Percentiles rank a stretch among this genome's conserved stretches.
phyloP scores from a whole-genome alignment of 1,140 invertebrate genomes.

The Diachasmimorpha longicaudata region DNA sequence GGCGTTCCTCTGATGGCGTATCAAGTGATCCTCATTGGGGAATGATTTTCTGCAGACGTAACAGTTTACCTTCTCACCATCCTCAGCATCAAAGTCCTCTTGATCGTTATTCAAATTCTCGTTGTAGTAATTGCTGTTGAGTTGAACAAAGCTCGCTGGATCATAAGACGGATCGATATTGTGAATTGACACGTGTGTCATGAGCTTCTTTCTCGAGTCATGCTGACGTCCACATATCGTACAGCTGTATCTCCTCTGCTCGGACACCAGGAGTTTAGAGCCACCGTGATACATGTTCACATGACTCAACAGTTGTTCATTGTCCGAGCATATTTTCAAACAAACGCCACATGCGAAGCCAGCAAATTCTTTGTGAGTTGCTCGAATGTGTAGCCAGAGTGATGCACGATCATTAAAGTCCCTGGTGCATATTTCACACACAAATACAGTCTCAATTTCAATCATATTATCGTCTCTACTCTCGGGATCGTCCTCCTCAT shows the following conservation, averaged over 20 bases:
- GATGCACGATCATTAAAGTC: conserved; percentile 65
- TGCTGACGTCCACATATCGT: conserved; percentile 69
- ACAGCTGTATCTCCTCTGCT: conserved; percentile 59
- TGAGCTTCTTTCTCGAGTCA: conserved; percentile 66
- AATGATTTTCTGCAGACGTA: conserved; percentile 62
- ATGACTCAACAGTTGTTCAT: conserved; percentile 62
- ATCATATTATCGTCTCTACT: conserved; percentile 49
- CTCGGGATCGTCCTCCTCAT: conserved; percentile 43
- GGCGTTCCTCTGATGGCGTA: conserved; percentile 62
- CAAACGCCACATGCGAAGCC: conserved; percentile 68
- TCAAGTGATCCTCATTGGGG: conserved; percentile 61
- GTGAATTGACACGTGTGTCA: conserved; percentile 67
- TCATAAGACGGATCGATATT: conserved; percentile 62
- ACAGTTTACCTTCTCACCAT: conserved; percentile 56
- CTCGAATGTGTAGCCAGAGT: conserved; percentile 66
- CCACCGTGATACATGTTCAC: conserved; percentile 61
- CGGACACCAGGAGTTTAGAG: conserved; percentile 53
- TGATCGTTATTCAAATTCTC: conserved; percentile 48
- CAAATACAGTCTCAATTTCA: conserved; percentile 60
- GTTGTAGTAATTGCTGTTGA: conserved; percentile 60
- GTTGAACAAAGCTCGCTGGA: conserved; percentile 63
- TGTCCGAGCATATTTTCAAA: conserved; percentile 63
- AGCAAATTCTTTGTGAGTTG: conserved; percentile 65
- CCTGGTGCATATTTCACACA: conserved; percentile 63
- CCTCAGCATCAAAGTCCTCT: conserved; percentile 50